These are phyloP conservation scores for Valencia hispanica DNA, from an alignment of 2,797 vertebrate species.

Conservation along the genomic window DNA sequence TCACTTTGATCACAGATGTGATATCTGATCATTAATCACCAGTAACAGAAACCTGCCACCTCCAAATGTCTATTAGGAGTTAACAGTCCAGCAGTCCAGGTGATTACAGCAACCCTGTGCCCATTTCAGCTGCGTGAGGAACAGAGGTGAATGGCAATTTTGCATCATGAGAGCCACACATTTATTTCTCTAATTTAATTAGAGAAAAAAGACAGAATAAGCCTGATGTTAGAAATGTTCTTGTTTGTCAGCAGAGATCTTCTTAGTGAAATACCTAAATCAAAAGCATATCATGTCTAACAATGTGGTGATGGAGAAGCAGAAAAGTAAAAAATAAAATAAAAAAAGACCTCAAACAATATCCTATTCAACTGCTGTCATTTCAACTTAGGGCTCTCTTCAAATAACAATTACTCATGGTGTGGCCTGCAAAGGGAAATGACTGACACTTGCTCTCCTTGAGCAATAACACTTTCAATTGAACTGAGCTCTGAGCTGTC, in stretches of 20 bases:
- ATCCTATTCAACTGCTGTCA: constrained; percentile 61
- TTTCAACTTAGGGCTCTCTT: constrained; percentile 35
- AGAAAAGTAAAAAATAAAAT: constrained; percentile 1
- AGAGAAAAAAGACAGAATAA: constrained; percentile 25
- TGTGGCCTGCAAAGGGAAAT: constrained; percentile 57
- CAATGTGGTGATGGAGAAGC: constrained; percentile 12
- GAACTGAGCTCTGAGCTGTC: constrained; percentile 62
- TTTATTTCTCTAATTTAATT: constrained; percentile 53
- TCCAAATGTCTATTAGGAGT: constrained; percentile 70
- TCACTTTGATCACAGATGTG: constrained; percentile 75
- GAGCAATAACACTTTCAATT: constrained; percentile 65
- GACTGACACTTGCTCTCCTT: constrained; percentile 66
- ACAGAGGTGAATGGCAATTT: constrained; percentile 61
- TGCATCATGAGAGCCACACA: constrained; percentile 37
- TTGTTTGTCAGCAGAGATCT: constrained; percentile 8
- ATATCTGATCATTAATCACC: constrained; percentile 75
- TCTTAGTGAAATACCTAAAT: constrained; percentile 15
- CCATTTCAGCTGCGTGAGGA: constrained; percentile 48
- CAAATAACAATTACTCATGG: constrained; percentile 70
- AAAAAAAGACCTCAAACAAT: constrained; percentile 50
- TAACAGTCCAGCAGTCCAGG: constrained; percentile 61
- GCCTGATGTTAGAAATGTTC: constrained; percentile 10
- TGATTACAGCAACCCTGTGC: constrained; percentile 40
- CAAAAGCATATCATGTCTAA: constrained; percentile 32
- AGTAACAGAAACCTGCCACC: constrained; percentile 53